Conservation (phyloP, 2,113 vertebrate species). For the Triplophysa dalaica region DNA sequence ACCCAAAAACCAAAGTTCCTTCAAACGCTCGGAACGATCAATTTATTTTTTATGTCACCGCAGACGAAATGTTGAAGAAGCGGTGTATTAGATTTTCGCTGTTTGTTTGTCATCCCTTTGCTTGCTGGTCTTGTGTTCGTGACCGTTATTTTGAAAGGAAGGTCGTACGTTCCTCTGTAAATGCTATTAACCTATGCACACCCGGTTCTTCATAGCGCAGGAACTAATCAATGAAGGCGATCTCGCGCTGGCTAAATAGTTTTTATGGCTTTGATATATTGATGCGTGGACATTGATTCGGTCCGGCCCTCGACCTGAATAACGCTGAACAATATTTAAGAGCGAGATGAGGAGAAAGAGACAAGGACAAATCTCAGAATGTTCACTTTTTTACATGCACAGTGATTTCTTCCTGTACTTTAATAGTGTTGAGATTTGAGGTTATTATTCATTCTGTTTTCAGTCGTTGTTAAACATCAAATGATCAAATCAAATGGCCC, state of each 20-base stretch:
- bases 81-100: neutral
- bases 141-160: slow-evolving; percentile 45
- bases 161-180: slow-evolving; percentile 41
- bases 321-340: slow-evolving; percentile 44
- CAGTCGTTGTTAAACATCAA: slow-evolving; percentile 25
- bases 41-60: slow-evolving; percentile 25
- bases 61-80: neutral
- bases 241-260: slow-evolving; percentile 54
- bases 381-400: slow-evolving; percentile 35
- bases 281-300: slow-evolving; percentile 52
- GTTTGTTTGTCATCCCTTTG: neutral
- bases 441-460: slow-evolving; percentile 47
- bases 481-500: too few relatives aligned
- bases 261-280: slow-evolving; percentile 54
- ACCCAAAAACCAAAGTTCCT: slow-evolving; percentile 15
- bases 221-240: slow-evolving; percentile 49
- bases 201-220: slow-evolving; percentile 21
- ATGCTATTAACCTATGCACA: slow-evolving; percentile 51
- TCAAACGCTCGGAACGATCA: slow-evolving; percentile 7
- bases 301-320: slow-evolving; percentile 36
- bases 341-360: slow-evolving; percentile 3
- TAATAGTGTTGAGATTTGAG: slow-evolving; percentile 45
- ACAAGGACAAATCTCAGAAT: slow-evolving; percentile 35
- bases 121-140: slow-evolving; percentile 8
- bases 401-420: slow-evolving; percentile 15